Base-by-base conservation (phyloP, 2,113 vertebrate species). In the Scomber scombrus region DNA sequence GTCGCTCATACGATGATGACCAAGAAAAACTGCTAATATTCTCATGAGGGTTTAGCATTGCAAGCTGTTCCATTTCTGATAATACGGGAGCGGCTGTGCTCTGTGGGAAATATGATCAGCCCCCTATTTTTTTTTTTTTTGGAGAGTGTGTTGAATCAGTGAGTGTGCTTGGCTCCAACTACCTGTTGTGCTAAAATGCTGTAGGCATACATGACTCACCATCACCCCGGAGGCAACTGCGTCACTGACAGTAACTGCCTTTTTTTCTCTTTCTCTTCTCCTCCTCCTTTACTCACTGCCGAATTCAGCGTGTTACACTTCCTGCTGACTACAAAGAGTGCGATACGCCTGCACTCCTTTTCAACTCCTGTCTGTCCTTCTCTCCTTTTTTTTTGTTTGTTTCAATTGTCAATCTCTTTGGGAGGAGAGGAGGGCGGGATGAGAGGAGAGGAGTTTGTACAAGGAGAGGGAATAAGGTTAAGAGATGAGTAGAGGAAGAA, bases 181-280 rank as follows among this genome's bases (percentile, higher is more conserved):
- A 87, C 84, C 78, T 88, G 88, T 89, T 81, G 81, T 75, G 64
- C 68, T 63, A 16, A 67, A 84, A 71, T 45, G 43, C 87, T 75
- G 74, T 26, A 31, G 57, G 75, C 73, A 71, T 21, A 43, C 72
- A 88, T 88, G 88, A 91, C 63, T 92, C 85, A 49, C 82, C 68
- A 67, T 85, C 68, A 51, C 55, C 56, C 72, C 40, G 61, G 49
- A 84, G 72, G 45, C 45, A 65, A 21, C 51, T 68, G 71, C 65
- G 31, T 89, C 86, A 85, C 49, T 46, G 11, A 45, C 46, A 63
- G 52, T n/a, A 11, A 26, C 55, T 75, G 47, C 46, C 57, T 21
- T 55, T 58, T 26, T 78, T 56, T 52, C 2, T 21, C 3, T 43
- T 19, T 3, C 14, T 9, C 12, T 47, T 54, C 9, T 54, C 3